Conservation (phyloP, 2,888 invertebrate genomes). For the Coleophora deauratella region DNA sequence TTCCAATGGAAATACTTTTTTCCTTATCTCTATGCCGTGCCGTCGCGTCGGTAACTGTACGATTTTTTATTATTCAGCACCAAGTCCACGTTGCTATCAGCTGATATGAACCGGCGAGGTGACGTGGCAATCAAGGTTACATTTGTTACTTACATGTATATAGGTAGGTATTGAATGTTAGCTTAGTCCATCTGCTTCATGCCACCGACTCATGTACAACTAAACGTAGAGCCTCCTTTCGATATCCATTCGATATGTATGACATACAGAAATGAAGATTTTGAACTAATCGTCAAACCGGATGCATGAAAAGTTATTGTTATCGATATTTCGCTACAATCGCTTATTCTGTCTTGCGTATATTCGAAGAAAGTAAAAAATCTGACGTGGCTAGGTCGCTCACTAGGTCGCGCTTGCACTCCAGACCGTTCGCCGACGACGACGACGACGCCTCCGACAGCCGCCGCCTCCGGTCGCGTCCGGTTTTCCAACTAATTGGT, state of each 20-base stretch:
- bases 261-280: too few relatives aligned
- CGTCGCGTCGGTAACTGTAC: conserved; percentile 2
- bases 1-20: conserved; percentile 43
- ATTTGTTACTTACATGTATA: conserved; percentile 7
- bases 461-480: conserved; percentile 28
- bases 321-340: too few relatives aligned
- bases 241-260: too few relatives aligned
- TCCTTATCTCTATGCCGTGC: conserved; percentile 30
- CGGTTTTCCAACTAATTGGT: conserved; percentile 66
- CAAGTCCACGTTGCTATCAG: conserved; percentile 2
- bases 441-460: conserved; percentile 46
- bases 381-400: conserved; percentile 33
- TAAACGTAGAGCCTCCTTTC: too few relatives aligned
- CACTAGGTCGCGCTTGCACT: too few relatives aligned
- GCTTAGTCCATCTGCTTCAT: too few relatives aligned
- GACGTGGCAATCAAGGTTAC: conserved; percentile 5
- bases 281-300: too few relatives aligned
- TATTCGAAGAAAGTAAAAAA: conserved; percentile 66
- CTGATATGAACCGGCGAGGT: too few relatives aligned
- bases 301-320: too few relatives aligned
- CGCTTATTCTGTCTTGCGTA: too few relatives aligned
- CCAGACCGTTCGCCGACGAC: conserved; percentile 13
- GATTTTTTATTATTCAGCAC: conserved; percentile 2
- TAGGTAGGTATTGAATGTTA: too few relatives aligned
- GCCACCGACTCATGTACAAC: too few relatives aligned